Percentiles rank a stretch among this genome's conserved stretches.
Conservation (phyloP, 2,113 vertebrate species). For the Saguinus midas region DNA sequence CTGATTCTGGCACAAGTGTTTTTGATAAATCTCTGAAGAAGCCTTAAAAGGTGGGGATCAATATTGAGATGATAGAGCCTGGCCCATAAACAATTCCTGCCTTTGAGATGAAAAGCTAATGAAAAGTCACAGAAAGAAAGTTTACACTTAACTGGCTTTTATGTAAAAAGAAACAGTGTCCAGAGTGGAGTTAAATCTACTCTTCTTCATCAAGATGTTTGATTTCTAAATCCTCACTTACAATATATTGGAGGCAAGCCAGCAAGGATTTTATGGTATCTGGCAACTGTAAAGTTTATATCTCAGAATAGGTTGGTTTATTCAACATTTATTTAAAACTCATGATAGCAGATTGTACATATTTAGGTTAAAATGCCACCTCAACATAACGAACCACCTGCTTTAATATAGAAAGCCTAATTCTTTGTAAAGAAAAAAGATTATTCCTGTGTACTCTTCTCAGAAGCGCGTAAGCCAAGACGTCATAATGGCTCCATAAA, state of each 20-base stretch:
- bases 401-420: neutral
- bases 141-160: neutral
- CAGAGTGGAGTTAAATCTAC: neutral
- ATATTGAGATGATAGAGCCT: slow-evolving; percentile 26
- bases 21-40: slow-evolving; percentile 35
- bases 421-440: neutral
- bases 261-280: neutral
- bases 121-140: neutral
- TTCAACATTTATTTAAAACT: neutral
- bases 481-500: neutral
- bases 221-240: slow-evolving; percentile 1
- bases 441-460: neutral
- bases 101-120: neutral
- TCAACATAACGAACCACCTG: neutral
- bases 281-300: neutral
- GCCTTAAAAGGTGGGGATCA: neutral
- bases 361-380: neutral
- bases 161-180: neutral
- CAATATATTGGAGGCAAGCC: neutral
- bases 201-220: neutral
- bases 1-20: neutral
- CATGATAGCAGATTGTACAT: neutral
- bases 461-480: neutral
- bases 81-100: neutral
- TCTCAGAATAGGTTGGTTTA: neutral